Conservation (phyloP, 2,113 vertebrate species). For the Danio rerio region DNA sequence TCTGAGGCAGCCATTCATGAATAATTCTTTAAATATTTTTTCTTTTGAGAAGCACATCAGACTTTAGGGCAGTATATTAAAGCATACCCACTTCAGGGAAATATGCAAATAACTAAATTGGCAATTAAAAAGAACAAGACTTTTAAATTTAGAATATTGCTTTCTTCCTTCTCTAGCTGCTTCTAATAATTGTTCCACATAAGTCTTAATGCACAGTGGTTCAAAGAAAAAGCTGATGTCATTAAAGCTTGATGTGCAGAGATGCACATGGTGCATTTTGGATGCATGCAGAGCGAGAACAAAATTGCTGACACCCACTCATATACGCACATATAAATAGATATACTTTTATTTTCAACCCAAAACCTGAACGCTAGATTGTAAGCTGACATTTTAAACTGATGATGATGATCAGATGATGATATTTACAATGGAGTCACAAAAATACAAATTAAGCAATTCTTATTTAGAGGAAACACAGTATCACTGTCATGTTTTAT, state of each 20-base stretch:
- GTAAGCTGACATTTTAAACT: not conserved
- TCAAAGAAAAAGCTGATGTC: constrained; percentile 13
- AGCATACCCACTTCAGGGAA: not conserved
- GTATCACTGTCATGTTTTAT: not conserved
- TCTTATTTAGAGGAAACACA: not conserved
- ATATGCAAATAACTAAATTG: not conserved
- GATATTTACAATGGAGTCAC: not conserved
- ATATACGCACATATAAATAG: constrained; percentile 14
- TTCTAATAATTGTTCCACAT: not conserved
- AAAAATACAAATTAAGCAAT: not conserved
- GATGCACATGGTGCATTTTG: constrained; percentile 31
- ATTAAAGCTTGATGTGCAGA: not conserved
- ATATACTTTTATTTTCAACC: not conserved
- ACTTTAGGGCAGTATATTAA: not conserved
- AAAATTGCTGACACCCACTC: constrained; percentile 51
- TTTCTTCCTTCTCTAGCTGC: not conserved
- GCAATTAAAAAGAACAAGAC: not conserved
- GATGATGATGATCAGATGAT: not conserved
- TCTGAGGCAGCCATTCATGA: not conserved
- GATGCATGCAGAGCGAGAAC: constrained; percentile 31
- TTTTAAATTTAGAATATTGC: too few relatives aligned
- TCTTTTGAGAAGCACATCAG: too few relatives aligned
- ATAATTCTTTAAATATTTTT: too few relatives aligned
- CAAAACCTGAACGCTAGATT: not conserved
- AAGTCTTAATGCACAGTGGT: not conserved